Conservation (phyloP, 2,888 invertebrate genomes). For the Scaptomyza reducta region DNA sequence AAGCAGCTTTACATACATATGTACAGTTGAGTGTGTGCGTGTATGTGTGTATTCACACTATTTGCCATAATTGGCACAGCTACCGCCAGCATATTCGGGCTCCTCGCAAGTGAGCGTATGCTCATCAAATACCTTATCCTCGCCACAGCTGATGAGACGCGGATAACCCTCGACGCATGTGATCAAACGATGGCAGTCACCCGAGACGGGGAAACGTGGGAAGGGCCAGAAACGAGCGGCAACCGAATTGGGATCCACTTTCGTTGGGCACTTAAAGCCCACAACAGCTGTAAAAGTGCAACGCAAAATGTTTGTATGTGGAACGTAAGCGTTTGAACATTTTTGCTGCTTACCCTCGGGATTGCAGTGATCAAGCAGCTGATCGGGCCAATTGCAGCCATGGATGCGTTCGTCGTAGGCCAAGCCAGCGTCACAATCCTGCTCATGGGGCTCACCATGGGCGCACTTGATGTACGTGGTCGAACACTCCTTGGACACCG, state of each 20-base stretch:
- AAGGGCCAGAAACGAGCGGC: constrained; percentile 96
- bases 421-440: constrained; percentile 93
- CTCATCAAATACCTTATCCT: constrained; percentile 94
- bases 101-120: constrained; percentile 92
- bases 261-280: constrained; percentile 95
- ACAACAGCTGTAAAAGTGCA: constrained; percentile 88
- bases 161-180: constrained; percentile 96
- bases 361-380: constrained; percentile 93
- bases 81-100: constrained; percentile 81
- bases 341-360: constrained; percentile 89
- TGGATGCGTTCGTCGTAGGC: constrained; percentile 95
- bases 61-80: constrained; percentile 81
- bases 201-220: constrained; percentile 94
- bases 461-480: constrained; percentile 94
- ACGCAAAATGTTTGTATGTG: too few relatives aligned
- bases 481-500: constrained; percentile 91
- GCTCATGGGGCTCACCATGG: constrained; percentile 91
- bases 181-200: constrained; percentile 93
- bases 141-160: constrained; percentile 93
- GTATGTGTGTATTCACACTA: constrained; percentile 40
- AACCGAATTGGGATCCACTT: constrained; percentile 91
- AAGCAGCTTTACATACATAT: constrained; percentile 55
- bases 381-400: constrained; percentile 97
- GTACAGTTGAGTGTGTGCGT: constrained; percentile 28
- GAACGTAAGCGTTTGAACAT: background rate